These are phyloP conservation scores for Sceloporus undulatus DNA, from an alignment of 2,113 vertebrate species.

Conservation along the genomic window DNA sequence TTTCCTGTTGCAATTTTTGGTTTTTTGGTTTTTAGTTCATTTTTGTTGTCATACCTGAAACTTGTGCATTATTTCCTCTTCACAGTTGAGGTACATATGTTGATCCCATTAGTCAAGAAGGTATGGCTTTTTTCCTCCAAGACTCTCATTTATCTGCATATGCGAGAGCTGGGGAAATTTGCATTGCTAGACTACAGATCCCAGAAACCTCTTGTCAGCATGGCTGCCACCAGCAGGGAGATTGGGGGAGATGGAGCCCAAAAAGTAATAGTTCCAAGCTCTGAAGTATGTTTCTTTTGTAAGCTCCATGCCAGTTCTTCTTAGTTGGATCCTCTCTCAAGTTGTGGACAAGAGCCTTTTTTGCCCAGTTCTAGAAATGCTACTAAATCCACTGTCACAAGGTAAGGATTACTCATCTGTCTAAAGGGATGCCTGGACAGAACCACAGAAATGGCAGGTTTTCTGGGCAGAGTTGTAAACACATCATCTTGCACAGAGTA, in stretches of 20 bases:
- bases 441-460: slow-evolving; percentile 36
- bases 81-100: background rate
- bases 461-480: slow-evolving; percentile 39
- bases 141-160: background rate
- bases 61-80: background rate
- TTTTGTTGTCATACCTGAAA: background rate
- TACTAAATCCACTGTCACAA: slow-evolving; percentile 24
- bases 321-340: background rate
- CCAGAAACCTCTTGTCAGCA: too few species aligned
- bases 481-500: slow-evolving; percentile 53
- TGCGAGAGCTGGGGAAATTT: background rate
- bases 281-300: background rate
- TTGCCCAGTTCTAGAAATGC: background rate
- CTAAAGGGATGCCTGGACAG: slow-evolving; percentile 14
- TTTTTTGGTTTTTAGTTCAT: background rate
- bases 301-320: background rate
- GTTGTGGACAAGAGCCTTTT: background rate
- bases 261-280: too few species aligned
- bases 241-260: too few species aligned
- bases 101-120: background rate
- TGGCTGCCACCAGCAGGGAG: too few species aligned
- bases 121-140: background rate
- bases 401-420: slow-evolving; percentile 35
- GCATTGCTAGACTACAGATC: too few species aligned
- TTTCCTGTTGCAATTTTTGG: too few species aligned